These are phyloP conservation scores for Hydrotaea cyrtoneurina DNA, from an alignment of 2,888 invertebrate species.

Conservation along the genomic window DNA sequence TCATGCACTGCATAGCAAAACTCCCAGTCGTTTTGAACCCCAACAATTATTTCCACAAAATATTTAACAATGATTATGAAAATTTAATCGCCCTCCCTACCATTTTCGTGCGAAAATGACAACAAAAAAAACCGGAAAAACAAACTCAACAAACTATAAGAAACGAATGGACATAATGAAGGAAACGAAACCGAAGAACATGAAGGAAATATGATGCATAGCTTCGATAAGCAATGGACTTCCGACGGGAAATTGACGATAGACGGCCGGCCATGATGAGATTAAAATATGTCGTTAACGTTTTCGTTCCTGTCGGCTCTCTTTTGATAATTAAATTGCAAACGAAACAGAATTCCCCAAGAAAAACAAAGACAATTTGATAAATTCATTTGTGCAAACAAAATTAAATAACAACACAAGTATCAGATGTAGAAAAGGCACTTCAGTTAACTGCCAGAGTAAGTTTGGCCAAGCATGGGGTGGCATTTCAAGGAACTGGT, in stretches of 20 bases:
- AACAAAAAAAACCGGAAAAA: background rate
- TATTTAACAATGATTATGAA: too few relatives aligned
- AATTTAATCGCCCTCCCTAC: too few relatives aligned
- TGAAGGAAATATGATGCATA: conserved; percentile 14
- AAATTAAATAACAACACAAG: background rate
- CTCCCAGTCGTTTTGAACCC: too few relatives aligned
- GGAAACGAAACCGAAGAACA: conserved; percentile 6
- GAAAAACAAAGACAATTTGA: background rate
- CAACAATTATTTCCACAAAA: too few relatives aligned
- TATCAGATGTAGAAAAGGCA: background rate
- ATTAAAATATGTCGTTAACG: background rate
- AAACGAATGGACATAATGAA: conserved; percentile 13
- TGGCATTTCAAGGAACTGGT: too few relatives aligned
- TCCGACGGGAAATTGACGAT: background rate
- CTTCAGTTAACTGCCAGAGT: too few relatives aligned
- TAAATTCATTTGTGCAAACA: background rate
- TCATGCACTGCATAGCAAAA: too few relatives aligned
- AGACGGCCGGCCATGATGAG: background rate
- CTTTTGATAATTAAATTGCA: conserved; percentile 1
- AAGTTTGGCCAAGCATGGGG: too few relatives aligned
- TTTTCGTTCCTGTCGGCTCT: background rate
- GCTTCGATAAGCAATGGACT: background rate
- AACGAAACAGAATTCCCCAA: background rate
- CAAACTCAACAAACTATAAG: background rate
- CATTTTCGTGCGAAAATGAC: too few relatives aligned